phyloP scores from a whole-genome alignment of 37 sponge, comb jelly and placozoan genomes.

The Beroe forskalii region DNA sequence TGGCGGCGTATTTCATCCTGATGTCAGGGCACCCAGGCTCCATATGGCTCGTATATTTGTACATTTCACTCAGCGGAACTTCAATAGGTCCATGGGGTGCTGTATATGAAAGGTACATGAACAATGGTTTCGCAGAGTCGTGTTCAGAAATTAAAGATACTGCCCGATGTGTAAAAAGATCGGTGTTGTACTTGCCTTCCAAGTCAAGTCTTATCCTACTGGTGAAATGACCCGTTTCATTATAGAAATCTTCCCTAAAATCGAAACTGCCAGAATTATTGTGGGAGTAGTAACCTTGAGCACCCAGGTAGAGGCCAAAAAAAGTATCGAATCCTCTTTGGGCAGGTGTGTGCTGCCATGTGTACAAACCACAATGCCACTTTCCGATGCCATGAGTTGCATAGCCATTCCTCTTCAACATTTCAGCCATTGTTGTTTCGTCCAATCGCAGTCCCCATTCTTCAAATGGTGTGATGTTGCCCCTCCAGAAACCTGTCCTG shows the following conservation, averaged over 20 bases:
- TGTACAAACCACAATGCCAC: slow-evolving; percentile 45
- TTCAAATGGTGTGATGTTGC: slow-evolving; percentile 1
- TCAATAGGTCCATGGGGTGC: not conserved
- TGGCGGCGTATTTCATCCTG: slow-evolving; percentile 4
- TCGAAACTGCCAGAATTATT: not conserved
- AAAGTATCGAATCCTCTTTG: slow-evolving; percentile 46
- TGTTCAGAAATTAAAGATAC: not conserved
- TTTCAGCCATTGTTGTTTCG: slow-evolving; percentile 18
- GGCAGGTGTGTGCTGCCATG: not conserved
- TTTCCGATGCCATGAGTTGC: slow-evolving; percentile 49
- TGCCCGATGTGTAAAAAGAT: not conserved
- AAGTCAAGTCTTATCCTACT: not conserved
- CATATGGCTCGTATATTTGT: not conserved
- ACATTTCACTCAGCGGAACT: not conserved
- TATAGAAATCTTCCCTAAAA: not conserved
- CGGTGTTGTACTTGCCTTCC: slow-evolving; percentile 26
- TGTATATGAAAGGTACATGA: slow-evolving; percentile 18
- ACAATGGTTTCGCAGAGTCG: not conserved
- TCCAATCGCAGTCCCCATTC: slow-evolving; percentile 38
- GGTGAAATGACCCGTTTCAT: not conserved
- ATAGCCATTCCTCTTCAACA: slow-evolving; percentile 30
- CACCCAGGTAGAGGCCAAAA: slow-evolving; percentile 11
- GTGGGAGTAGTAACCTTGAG: slow-evolving; percentile 12
- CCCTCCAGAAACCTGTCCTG: slow-evolving; percentile 7
- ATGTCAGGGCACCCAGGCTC: not conserved